Evolutionary conservation across 2,888 invertebrate genomes (phyloP).

Genomic region (Sericinus montela): DNA sequence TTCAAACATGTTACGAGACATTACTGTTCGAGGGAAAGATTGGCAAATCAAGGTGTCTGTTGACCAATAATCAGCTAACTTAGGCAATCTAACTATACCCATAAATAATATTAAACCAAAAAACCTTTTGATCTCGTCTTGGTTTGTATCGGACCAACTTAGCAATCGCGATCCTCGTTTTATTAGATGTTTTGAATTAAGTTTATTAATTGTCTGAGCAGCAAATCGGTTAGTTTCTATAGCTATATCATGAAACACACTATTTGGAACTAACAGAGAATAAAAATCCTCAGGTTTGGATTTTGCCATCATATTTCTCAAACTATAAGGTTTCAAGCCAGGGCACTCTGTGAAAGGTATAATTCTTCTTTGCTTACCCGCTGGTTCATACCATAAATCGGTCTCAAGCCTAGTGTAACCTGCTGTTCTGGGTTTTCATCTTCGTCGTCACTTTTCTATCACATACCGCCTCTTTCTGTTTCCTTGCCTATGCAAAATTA

Average conservation of each 20-base stretch:
- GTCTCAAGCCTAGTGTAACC: constrained; percentile 9
- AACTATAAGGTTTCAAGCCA: constrained; percentile 21
- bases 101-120: neutral
- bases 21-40: neutral
- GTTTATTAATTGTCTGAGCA: constrained; percentile 1
- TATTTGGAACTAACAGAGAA: neutral
- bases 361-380: constrained; percentile 28
- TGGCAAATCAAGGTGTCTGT: neutral
- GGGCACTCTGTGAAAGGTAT: constrained; percentile 28
- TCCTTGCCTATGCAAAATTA: neutral
- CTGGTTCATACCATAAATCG: constrained; percentile 25
- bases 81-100: neutral
- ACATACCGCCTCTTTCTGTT: neutral
- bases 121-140: constrained; percentile 20
- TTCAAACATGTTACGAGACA: neutral
- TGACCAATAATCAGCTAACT: neutral
- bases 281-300: neutral
- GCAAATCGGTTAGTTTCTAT: neutral
- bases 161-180: constrained; percentile 20
- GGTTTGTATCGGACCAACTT: constrained; percentile 22
- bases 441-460: neutral
- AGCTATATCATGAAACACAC: neutral
- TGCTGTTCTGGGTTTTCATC: neutral
- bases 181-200: constrained; percentile 15
- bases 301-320: neutral